Conservation (phyloP, 2,888 invertebrate genomes). For the Agrilus cyanescens region DNA sequence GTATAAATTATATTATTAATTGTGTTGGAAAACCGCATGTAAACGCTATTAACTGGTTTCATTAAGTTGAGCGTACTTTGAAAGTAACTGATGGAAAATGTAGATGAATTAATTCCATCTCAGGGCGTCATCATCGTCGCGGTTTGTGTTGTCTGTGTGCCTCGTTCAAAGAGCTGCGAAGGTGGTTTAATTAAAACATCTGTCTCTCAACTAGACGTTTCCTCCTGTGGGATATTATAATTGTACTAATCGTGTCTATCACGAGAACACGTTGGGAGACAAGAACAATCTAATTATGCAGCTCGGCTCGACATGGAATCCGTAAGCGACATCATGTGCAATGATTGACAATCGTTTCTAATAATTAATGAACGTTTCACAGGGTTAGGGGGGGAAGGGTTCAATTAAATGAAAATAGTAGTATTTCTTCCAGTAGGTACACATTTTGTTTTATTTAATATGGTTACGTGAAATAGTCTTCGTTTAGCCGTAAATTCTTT, state of each 20-base stretch:
- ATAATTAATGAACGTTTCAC: constrained; percentile 21
- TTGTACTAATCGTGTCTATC: constrained; percentile 31
- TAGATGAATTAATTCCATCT: too few relatives aligned
- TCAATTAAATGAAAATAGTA: constrained; percentile 6
- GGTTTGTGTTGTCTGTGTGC: too few relatives aligned
- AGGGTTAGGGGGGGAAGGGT: constrained; percentile 4
- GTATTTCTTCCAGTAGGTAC: constrained; percentile 2
- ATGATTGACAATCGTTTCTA: constrained; percentile 33
- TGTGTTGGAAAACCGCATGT: too few relatives aligned
- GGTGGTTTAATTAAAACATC: neutral
- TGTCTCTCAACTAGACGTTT: constrained; percentile 12
- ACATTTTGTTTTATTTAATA: neutral
- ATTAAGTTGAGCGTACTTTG: too few relatives aligned
- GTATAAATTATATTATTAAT: too few relatives aligned
- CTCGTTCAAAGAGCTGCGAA: too few relatives aligned
- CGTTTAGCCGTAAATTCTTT: too few relatives aligned
- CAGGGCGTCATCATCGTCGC: too few relatives aligned
- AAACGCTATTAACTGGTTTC: too few relatives aligned
- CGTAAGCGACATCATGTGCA: constrained; percentile 24
- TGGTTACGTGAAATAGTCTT: too few relatives aligned
- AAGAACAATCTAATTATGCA: constrained; percentile 34
- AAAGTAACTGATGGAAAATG: too few relatives aligned
- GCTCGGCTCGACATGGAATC: constrained; percentile 29
- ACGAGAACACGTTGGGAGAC: constrained; percentile 28
- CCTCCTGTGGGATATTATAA: constrained; percentile 22